A percentile compares a stretch with the other conserved stretches of the same genome.
Conservation (phyloP, 1,140 invertebrate species). For the Drosophila azteca region DNA sequence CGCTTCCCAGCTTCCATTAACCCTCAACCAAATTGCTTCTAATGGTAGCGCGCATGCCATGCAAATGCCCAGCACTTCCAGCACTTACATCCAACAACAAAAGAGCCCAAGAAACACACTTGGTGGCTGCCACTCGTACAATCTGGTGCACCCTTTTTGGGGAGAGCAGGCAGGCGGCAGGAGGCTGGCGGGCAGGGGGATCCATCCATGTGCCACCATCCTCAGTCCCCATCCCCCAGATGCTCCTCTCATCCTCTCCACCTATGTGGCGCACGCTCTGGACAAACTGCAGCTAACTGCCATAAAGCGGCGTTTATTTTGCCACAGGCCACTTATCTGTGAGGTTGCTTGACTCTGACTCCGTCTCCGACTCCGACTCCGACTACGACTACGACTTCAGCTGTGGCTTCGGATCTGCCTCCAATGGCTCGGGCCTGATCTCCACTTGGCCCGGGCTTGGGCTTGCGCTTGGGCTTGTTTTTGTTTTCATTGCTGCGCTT, state of each 20-base stretch:
- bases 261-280: conserved; percentile 62
- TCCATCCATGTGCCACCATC: conserved; percentile 40
- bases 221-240: conserved; percentile 18
- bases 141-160: conserved; percentile 55
- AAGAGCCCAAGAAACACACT: conserved; percentile 52
- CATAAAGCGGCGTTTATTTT: conserved; percentile 82
- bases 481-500: conserved; percentile 75
- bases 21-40: conserved; percentile 71
- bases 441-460: conserved; percentile 30
- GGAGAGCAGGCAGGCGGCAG: conserved; percentile 9
- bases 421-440: conserved; percentile 26
- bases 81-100: conserved; percentile 64
- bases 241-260: conserved; percentile 15
- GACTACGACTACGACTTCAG: conserved; percentile 35
- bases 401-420: conserved; percentile 20
- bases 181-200: background rate
- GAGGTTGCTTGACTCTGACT: conserved; percentile 56
- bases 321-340: conserved; percentile 80
- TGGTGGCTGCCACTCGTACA: conserved; percentile 58
- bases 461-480: conserved; percentile 52
- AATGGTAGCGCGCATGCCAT: conserved; percentile 79
- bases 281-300: conserved; percentile 79
- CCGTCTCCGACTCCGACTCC: conserved; percentile 10
- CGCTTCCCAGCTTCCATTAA: conserved; percentile 46
- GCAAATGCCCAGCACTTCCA: conserved; percentile 56